Percentiles rank a stretch among this genome's conserved stretches.
Evolutionary conservation across 1,140 invertebrate genomes (phyloP).

Genomic region (Bombus picipes): DNA sequence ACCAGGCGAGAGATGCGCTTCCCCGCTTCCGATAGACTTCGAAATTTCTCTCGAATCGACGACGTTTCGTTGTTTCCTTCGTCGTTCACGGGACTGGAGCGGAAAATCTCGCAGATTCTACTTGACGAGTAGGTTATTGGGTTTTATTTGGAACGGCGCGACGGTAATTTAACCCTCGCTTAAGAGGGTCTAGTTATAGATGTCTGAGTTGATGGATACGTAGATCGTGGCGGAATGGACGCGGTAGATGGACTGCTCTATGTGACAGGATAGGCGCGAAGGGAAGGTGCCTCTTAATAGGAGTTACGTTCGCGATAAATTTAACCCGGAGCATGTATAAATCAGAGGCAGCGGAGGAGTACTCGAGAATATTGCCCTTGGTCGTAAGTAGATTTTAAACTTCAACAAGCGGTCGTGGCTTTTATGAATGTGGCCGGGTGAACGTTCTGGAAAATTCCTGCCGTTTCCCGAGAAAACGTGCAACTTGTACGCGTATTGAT

Average conservation of each 20-base stretch:
- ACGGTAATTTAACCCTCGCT: too few relatives aligned
- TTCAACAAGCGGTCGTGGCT: conserved; percentile 19
- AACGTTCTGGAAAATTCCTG: conserved; percentile 23
- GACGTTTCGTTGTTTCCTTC: not conserved
- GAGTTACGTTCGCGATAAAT: conserved; percentile 51
- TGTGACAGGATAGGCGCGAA: conserved; percentile 2
- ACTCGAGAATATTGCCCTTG: conserved; percentile 30
- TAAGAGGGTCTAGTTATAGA: too few relatives aligned
- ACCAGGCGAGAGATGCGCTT: conserved; percentile 7
- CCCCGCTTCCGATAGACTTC: conserved; percentile 20
- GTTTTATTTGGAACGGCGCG: not conserved
- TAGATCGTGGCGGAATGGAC: not conserved
- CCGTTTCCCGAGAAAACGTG: too few relatives aligned
- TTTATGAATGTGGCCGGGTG: not conserved
- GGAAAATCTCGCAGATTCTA: not conserved
- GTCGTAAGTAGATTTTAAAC: conserved; percentile 39
- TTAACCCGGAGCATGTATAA: conserved; percentile 42
- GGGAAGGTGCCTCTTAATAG: conserved; percentile 23
- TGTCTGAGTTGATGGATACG: not conserved
- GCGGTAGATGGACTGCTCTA: not conserved
- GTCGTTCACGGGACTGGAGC: not conserved
- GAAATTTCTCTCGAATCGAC: not conserved
- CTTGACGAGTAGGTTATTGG: not conserved
- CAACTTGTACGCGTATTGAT: not conserved
- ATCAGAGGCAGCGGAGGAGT: conserved; percentile 28